These are phyloP conservation scores for Halichoeres trimaculatus DNA, from an alignment of 2,113 vertebrate species.

Conservation along the genomic window DNA sequence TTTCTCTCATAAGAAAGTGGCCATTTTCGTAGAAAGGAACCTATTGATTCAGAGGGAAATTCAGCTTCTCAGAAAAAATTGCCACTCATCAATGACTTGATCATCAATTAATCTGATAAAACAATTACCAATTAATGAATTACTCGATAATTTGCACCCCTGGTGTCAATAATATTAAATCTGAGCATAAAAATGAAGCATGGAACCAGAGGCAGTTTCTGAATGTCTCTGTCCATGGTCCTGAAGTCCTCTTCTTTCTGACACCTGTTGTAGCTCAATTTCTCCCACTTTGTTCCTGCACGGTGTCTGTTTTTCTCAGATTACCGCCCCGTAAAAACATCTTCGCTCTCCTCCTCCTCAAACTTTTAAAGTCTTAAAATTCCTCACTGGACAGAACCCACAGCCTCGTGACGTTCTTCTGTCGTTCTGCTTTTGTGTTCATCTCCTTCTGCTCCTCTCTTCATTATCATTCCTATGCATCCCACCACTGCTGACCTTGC, in stretches of 20 bases:
- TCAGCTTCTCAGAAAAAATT: too few relatives aligned
- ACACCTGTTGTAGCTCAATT: neutral
- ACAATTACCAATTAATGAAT: too few relatives aligned
- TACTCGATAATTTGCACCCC: too few relatives aligned
- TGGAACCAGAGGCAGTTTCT: neutral
- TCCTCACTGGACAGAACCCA: constrained; percentile 1
- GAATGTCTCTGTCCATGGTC: constrained; percentile 17
- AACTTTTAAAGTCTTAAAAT: neutral
- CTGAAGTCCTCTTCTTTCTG: neutral
- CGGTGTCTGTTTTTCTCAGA: neutral
- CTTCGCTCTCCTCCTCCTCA: neutral
- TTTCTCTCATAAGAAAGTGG: too few relatives aligned
- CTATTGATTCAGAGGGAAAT: too few relatives aligned
- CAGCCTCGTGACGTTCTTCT: constrained; percentile 10
- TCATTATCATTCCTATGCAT: neutral
- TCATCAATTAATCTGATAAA: too few relatives aligned
- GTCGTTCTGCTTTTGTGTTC: neutral
- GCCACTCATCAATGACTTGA: too few relatives aligned
- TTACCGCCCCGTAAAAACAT: neutral
- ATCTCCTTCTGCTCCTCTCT: constrained; percentile 3
- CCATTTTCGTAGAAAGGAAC: too few relatives aligned
- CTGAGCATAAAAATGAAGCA: neutral
- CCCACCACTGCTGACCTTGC: neutral
- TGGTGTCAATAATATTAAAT: too few relatives aligned
- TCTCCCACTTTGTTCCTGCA: neutral